These are phyloP conservation scores for Macrophya alboannulata DNA, from an alignment of 2,888 invertebrate species.

Conservation along the genomic window DNA sequence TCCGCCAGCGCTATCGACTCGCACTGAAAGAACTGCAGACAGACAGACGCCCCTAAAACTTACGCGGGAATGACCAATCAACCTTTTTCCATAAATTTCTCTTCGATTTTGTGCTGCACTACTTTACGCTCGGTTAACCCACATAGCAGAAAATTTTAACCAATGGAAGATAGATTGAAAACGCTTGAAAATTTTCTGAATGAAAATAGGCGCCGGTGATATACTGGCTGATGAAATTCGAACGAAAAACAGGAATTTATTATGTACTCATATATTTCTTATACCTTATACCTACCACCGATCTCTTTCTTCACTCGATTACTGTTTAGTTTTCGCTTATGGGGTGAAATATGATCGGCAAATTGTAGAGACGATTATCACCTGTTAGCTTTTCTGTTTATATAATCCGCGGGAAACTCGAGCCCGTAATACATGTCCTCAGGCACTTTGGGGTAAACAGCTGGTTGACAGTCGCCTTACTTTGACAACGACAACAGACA, in stretches of 20 bases:
- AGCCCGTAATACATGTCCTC: background rate
- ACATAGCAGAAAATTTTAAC: background rate
- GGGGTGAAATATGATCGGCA: background rate
- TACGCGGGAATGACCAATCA: slow-evolving; percentile 4
- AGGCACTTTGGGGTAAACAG: background rate
- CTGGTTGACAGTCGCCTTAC: background rate
- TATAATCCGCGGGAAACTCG: background rate
- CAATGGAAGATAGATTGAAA: slow-evolving; percentile 29
- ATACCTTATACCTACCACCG: background rate
- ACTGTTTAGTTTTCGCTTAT: background rate
- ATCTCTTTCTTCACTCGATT: background rate
- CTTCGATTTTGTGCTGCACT: slow-evolving; percentile 33
- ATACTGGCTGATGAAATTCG: slow-evolving; percentile 16
- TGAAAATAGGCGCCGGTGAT: background rate
- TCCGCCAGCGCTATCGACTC: background rate
- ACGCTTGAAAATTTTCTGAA: background rate
- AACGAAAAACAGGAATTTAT: slow-evolving; percentile 5
- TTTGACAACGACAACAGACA: slow-evolving; percentile 16
- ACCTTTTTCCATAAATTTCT: slow-evolving; percentile 30
- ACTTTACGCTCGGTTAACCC: slow-evolving; percentile 46
- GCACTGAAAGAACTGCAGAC: background rate
- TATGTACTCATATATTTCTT: background rate
- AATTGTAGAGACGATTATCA: background rate
- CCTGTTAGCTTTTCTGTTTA: background rate
- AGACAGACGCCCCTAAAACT: slow-evolving; percentile 15